Evolutionary conservation across 1,140 invertebrate genomes (phyloP).

Genomic region (Thaumetopoea pityocampa): DNA sequence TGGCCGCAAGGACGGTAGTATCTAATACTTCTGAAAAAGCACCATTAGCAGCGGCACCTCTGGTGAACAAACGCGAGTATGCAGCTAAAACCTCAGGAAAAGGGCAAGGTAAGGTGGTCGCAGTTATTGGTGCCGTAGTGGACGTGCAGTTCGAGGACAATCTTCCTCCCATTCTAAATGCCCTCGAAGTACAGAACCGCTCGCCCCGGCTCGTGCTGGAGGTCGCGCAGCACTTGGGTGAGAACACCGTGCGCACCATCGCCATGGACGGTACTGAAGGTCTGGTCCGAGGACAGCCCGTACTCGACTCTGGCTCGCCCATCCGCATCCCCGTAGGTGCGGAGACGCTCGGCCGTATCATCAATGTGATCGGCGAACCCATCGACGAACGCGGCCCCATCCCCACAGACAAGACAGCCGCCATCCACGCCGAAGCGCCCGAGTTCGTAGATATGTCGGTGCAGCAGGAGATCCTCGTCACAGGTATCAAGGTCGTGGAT

Average conservation of each 20-base stretch:
- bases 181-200: constrained; percentile 88
- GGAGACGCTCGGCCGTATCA: constrained; percentile 88
- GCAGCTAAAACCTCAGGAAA: constrained; percentile 58
- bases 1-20: constrained; percentile 62
- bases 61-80: constrained; percentile 66
- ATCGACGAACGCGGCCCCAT: constrained; percentile 99
- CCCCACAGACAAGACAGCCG: constrained; percentile 88
- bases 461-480: constrained; percentile 97
- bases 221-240: constrained; percentile 92
- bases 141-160: constrained; percentile 99
- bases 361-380: constrained; percentile 95
- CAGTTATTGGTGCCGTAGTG: constrained; percentile 99
- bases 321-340: constrained; percentile 90
- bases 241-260: constrained; percentile 89
- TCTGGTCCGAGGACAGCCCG: constrained; percentile 84
- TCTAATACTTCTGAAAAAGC: constrained; percentile 61
- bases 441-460: constrained; percentile 99
- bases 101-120: constrained; percentile 86
- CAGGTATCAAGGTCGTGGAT: constrained; percentile 99
- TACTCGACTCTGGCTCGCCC: constrained; percentile 84
- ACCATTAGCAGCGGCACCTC: constrained; percentile 49
- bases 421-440: constrained; percentile 97
- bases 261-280: constrained; percentile 94
- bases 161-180: constrained; percentile 98
- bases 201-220: constrained; percentile 86